Conservation (phyloP, 2,888 invertebrate species). For the Ophion obscuratus region DNA sequence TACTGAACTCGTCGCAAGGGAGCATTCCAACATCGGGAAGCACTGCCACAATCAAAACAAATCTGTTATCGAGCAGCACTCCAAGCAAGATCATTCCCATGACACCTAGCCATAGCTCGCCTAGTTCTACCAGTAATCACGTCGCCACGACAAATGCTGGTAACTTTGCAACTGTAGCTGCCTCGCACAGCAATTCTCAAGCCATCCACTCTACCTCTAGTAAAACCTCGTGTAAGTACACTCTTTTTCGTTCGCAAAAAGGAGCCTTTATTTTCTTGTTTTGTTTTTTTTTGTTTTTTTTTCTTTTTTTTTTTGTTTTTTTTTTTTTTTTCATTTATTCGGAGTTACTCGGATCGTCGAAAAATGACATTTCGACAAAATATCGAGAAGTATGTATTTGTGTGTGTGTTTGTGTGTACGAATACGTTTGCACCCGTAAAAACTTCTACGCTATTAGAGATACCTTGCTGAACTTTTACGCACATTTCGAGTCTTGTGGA, state of each 20-base stretch:
- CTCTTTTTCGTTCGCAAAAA: not conserved
- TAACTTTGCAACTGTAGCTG: constrained; percentile 89
- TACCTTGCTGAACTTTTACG: too few species aligned
- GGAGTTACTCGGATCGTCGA: not conserved
- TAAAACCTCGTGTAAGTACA: constrained; percentile 83
- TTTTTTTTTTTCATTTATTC: not conserved
- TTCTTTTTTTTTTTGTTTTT: not conserved
- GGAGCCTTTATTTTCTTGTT: not conserved
- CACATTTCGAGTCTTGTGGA: too few species aligned
- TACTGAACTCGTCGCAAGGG: constrained; percentile 84
- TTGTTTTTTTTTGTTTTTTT: not conserved
- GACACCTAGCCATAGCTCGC: constrained; percentile 85
- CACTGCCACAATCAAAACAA: constrained; percentile 85
- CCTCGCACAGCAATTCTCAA: constrained; percentile 83
- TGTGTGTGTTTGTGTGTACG: too few species aligned
- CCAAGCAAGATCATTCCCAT: constrained; percentile 85
- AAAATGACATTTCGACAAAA: too few species aligned
- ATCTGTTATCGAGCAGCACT: constrained; percentile 84
- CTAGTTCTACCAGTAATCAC: constrained; percentile 82
- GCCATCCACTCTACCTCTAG: constrained; percentile 82
- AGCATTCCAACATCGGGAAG: constrained; percentile 86
- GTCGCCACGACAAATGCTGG: constrained; percentile 83
- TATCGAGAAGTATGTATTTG: too few species aligned
- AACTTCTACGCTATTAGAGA: too few species aligned
- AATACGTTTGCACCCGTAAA: too few species aligned